phyloP scores from a whole-genome alignment of 2,888 invertebrate genomes.

The Laspeyria flexula region DNA sequence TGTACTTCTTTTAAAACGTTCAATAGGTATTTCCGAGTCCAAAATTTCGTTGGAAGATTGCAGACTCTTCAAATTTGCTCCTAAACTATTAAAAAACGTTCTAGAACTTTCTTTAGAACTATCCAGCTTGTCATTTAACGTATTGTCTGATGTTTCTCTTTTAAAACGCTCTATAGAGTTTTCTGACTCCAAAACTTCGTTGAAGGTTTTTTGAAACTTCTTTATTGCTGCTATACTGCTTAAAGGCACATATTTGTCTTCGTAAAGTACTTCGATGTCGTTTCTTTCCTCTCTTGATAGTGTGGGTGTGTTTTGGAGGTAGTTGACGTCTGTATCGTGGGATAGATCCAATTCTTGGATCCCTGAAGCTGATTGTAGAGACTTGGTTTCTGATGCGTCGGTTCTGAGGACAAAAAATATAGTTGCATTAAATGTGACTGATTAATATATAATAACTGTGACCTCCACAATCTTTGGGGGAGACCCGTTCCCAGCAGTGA shows the following conservation, averaged over 20 bases:
- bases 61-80: slow-evolving; percentile 8
- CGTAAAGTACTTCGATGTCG: slow-evolving; percentile 61
- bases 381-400: slow-evolving; percentile 2
- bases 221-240: slow-evolving; percentile 38
- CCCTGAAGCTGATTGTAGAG: slow-evolving; percentile 18
- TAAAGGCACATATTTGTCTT: slow-evolving; percentile 60
- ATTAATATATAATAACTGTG: too few relatives aligned
- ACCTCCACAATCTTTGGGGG: too few relatives aligned
- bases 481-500: too few relatives aligned
- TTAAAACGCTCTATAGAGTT: slow-evolving; percentile 31
- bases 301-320: slow-evolving; percentile 51
- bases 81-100: slow-evolving; percentile 52
- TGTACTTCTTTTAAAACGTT: slow-evolving; percentile 24
- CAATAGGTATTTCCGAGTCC: slow-evolving; percentile 23
- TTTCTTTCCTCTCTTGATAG: slow-evolving; percentile 56
- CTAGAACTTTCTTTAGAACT: background rate
- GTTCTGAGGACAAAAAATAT: slow-evolving; percentile 28
- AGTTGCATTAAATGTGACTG: too few relatives aligned
- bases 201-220: background rate
- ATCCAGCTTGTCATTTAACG: background rate
- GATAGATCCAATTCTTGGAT: slow-evolving; percentile 67
- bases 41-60: slow-evolving; percentile 11
- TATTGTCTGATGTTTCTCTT: slow-evolving; percentile 14
- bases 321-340: slow-evolving; percentile 75
- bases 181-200: slow-evolving; percentile 13